Conservation (phyloP, 53 echinoderm and acorn worm species). For the Henricia sp. region DNA sequence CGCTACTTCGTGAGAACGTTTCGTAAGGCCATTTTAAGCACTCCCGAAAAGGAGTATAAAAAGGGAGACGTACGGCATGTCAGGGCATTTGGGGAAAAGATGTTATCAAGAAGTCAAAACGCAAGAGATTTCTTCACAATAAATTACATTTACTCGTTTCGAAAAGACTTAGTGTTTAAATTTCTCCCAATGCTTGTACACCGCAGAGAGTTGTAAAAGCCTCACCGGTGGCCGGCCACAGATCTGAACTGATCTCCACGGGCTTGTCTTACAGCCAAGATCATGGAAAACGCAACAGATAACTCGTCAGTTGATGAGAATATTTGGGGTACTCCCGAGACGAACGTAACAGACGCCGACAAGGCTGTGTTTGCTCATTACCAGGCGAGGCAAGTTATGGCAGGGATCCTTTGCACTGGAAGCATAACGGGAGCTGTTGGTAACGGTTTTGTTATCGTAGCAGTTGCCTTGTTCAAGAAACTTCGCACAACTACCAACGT, state of each 20-base stretch:
- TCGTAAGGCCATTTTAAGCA: no score
- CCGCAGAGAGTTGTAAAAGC: background rate
- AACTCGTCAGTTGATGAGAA: background rate
- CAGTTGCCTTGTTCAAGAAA: constrained; percentile 11
- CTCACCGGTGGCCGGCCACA: background rate
- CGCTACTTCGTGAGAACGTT: no score
- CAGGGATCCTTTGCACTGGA: background rate
- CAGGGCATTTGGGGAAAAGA: no score
- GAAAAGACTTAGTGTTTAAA: no score
- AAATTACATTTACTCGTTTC: no score
- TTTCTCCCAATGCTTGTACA: no score
- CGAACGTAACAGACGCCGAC: background rate
- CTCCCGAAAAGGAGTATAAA: no score
- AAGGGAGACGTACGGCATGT: no score
- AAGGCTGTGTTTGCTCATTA: background rate
- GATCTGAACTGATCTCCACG: background rate
- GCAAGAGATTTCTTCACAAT: no score
- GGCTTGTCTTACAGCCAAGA: background rate
- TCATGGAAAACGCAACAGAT: background rate
- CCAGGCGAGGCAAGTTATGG: background rate
- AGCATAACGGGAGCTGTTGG: constrained; percentile 7
- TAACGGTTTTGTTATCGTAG: constrained; percentile 25
- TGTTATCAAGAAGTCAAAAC: no score
- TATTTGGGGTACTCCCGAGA: background rate
- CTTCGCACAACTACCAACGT: constrained; percentile 47